Evolutionary conservation across 2,888 invertebrate genomes (phyloP).

Genomic region (Xestia rhomboidea): DNA sequence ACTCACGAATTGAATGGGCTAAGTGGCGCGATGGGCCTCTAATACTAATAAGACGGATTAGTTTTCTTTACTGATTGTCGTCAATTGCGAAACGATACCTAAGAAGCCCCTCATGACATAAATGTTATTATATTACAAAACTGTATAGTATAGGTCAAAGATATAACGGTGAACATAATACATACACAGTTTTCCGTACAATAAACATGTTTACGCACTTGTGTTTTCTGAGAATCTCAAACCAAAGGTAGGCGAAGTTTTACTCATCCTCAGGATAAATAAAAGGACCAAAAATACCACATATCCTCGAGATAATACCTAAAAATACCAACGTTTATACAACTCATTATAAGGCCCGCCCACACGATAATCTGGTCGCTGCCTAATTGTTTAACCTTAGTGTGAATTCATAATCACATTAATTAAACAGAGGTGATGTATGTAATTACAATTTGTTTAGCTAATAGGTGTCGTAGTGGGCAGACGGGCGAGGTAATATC

Average conservation of each 20-base stretch:
- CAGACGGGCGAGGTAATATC: constrained; percentile 70
- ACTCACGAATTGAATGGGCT: constrained; percentile 64
- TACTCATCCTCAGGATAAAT: constrained; percentile 42
- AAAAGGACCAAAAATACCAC: constrained; percentile 19
- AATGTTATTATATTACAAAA: constrained; percentile 46
- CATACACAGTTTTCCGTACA: constrained; percentile 12
- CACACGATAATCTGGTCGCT: constrained; percentile 47
- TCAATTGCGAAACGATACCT: constrained; percentile 60
- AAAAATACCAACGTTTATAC: constrained; percentile 43
- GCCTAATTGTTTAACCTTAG: constrained; percentile 72
- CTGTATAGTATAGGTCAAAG: constrained; percentile 37
- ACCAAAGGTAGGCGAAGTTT: constrained; percentile 16
- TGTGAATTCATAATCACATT: constrained; percentile 74
- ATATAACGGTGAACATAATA: constrained; percentile 29
- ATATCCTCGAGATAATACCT: constrained; percentile 25
- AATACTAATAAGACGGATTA: constrained; percentile 80
- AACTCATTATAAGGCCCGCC: constrained; percentile 45
- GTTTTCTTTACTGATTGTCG: constrained; percentile 78
- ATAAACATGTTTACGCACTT: constrained; percentile 32
- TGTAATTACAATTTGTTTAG: constrained; percentile 79
- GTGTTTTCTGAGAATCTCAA: constrained; percentile 42
- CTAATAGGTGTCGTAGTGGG: constrained; percentile 77
- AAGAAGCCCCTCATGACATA: constrained; percentile 34
- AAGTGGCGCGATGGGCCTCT: constrained; percentile 71
- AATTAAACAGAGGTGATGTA: constrained; percentile 78